Conservation (phyloP, 2,888 invertebrate genomes). For the Eupithecia subumbrata region DNA sequence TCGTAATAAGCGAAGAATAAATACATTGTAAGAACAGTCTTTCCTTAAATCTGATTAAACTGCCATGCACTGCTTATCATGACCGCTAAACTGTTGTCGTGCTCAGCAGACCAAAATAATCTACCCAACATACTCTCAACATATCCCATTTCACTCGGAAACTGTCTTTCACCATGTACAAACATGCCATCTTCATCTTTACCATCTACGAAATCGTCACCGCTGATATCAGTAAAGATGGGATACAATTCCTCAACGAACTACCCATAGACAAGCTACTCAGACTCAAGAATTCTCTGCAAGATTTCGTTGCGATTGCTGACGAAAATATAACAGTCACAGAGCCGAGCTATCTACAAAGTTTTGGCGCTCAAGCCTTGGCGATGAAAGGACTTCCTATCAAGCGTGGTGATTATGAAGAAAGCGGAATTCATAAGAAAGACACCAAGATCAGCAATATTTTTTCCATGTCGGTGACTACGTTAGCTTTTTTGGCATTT, state of each 20-base stretch:
- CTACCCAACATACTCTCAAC: conserved; percentile 26
- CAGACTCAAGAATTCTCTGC: conserved; percentile 81
- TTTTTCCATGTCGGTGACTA: conserved; percentile 90
- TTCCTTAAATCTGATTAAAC: conserved; percentile 28
- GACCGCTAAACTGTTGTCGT: conserved; percentile 62
- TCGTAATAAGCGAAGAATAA: not conserved
- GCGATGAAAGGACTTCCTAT: conserved; percentile 67
- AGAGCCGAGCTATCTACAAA: conserved; percentile 59
- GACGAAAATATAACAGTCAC: conserved; percentile 61
- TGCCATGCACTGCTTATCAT: conserved; percentile 52
- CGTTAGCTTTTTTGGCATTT: conserved; percentile 92
- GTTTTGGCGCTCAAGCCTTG: conserved; percentile 75
- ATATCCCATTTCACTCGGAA: conserved; percentile 51
- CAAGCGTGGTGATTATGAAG: conserved; percentile 78
- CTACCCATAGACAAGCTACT: conserved; percentile 88
- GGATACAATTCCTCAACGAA: conserved; percentile 85
- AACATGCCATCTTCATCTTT: conserved; percentile 48
- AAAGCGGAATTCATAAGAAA: conserved; percentile 72
- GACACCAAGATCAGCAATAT: conserved; percentile 88
- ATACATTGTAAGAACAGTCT: not conserved
- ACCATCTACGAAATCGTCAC: conserved; percentile 46
- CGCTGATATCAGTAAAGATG: conserved; percentile 60
- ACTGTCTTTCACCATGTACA: conserved; percentile 59
- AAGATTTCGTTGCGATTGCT: conserved; percentile 59
- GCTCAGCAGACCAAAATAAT: conserved; percentile 60